Conservation (phyloP, 1,140 invertebrate genomes). For the Homarus americanus region DNA sequence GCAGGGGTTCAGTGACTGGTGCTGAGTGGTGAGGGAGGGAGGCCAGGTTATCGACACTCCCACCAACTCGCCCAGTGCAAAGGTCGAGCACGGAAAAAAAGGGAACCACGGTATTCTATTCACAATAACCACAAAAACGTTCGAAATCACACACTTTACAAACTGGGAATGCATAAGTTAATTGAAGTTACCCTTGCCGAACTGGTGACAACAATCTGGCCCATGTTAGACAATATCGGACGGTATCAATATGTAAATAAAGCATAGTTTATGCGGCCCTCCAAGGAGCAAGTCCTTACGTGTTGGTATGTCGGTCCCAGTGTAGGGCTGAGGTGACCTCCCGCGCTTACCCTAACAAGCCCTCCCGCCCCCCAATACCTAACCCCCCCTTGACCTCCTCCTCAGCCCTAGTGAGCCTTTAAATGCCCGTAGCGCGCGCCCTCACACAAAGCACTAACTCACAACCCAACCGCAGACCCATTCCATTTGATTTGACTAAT, state of each 20-base stretch:
- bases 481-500: neutral
- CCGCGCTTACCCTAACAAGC: constrained; percentile 6
- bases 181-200: no score
- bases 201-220: no score
- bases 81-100: neutral
- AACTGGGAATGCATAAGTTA: no score
- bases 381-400: neutral
- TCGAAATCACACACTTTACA: no score
- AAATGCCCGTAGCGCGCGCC: constrained; percentile 32
- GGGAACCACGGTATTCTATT: no score
- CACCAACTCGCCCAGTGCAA: neutral
- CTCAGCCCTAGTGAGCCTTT: neutral
- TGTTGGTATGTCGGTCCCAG: constrained; percentile 30
- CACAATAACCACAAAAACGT: no score
- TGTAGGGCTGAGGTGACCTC: constrained; percentile 36
- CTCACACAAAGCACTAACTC: constrained; percentile 41
- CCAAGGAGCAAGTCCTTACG: no score
- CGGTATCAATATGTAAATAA: no score
- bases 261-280: no score
- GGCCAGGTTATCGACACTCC: neutral
- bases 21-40: no score
- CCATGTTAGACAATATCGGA: no score
- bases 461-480: neutral
- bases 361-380: neutral
- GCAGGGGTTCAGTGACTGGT: no score